phyloP scores from a whole-genome alignment of 2,888 invertebrate species.

The Xestoiulus laeticollis region DNA sequence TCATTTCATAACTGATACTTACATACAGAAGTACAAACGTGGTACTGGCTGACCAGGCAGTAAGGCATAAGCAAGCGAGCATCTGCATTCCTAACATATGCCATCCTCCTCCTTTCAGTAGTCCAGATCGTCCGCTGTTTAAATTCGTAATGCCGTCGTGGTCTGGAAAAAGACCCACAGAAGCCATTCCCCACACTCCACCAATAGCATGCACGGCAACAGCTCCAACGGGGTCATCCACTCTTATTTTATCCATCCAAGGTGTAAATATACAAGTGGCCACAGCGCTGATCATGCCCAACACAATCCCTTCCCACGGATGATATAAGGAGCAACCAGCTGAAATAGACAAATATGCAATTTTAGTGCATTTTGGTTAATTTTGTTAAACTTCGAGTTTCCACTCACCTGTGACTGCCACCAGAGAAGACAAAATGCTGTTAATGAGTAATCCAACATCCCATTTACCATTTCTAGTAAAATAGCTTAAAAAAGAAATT shows the following conservation, averaged over 20 bases:
- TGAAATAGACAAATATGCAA: conserved; percentile 55
- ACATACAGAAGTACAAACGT: conserved; percentile 80
- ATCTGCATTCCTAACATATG: conserved; percentile 86
- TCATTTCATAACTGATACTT: conserved; percentile 57
- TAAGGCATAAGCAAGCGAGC: conserved; percentile 76
- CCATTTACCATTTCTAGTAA: conserved; percentile 68
- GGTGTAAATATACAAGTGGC: conserved; percentile 78
- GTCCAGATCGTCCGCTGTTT: conserved; percentile 70
- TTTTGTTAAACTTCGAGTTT: neutral
- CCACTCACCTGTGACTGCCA: conserved; percentile 78
- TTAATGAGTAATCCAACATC: conserved; percentile 89
- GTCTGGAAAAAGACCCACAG: conserved; percentile 89
- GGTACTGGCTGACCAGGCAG: conserved; percentile 77
- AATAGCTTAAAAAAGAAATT: conserved; percentile 47
- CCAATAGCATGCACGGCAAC: conserved; percentile 81
- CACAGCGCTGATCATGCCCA: conserved; percentile 81
- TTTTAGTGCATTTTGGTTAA: neutral
- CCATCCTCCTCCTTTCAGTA: conserved; percentile 79
- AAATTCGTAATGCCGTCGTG: conserved; percentile 77
- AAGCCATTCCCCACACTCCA: conserved; percentile 76
- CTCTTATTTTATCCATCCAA: conserved; percentile 77
- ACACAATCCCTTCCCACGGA: conserved; percentile 85
- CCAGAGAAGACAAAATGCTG: conserved; percentile 85
- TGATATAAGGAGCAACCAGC: conserved; percentile 71
- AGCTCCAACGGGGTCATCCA: conserved; percentile 93